phyloP scores from a whole-genome alignment of 2,113 vertebrate species.

The Oplegnathus fasciatus region DNA sequence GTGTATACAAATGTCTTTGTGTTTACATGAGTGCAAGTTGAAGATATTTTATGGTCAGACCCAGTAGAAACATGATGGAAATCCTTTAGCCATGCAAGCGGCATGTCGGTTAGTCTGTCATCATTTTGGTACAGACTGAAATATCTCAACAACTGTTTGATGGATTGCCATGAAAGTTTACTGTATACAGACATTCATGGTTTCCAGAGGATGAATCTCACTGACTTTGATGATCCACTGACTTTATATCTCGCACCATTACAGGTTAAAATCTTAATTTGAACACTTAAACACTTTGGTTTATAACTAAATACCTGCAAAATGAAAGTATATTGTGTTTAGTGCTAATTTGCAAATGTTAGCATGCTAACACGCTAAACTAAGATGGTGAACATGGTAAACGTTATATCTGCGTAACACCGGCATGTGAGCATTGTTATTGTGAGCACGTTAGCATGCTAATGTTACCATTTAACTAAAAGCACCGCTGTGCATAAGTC shows the following conservation, averaged over 20 bases:
- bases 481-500: too few relatives aligned
- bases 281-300: too few relatives aligned
- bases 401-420: too few relatives aligned
- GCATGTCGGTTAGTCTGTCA: neutral
- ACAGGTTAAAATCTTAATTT: neutral
- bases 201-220: neutral
- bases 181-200: neutral
- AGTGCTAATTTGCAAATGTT: too few relatives aligned
- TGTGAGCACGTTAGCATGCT: too few relatives aligned
- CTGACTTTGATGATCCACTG: neutral
- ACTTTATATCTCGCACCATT: neutral
- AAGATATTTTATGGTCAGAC: conserved; percentile 3
- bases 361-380: too few relatives aligned
- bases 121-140: neutral
- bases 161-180: neutral
- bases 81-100: neutral
- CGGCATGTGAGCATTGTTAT: too few relatives aligned
- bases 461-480: too few relatives aligned
- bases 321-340: too few relatives aligned
- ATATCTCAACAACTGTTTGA: neutral
- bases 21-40: conserved; percentile 6
- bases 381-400: too few relatives aligned
- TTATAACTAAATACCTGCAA: too few relatives aligned
- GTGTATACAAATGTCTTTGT: conserved; percentile 13
- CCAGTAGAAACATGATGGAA: conserved; percentile 12